Evolutionary conservation across 2,888 invertebrate species (phyloP), one percentile per base, ranked within the genome.

Genomic region (Macrosoma leucophasiata): DNA sequence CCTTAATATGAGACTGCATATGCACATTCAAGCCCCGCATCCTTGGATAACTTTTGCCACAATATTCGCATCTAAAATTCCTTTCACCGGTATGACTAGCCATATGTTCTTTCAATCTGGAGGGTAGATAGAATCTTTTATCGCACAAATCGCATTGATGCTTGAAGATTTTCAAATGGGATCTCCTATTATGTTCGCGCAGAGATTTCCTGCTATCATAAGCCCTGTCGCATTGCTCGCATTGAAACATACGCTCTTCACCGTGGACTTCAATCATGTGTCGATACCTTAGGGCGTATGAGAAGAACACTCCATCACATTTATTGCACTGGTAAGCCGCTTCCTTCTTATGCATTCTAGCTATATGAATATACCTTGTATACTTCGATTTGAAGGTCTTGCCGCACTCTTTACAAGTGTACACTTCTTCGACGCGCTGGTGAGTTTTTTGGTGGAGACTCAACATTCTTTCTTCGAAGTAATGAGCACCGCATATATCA

Each of bases 101-200:
- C 72, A 79, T 74, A 17, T 82, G 82, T 15, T 82, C 81, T 12
- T 70, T 72, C 20, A 82, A 48, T 4, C 75, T 43, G 0, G 78
- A 78, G 0, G 84, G 85, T 0, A 78, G 48, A 21, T 84, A 85
- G 44, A 86, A 87, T 4, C 84, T 68, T 36, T 85, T 81, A 2
- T 85, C 82, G 22, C 88, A 88, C 29, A 84, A 44, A 31, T 85
- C 84, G 39, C 87, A 87, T 30, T 84, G 77, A 22, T 86, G 86
- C 28, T 71, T 68, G 2, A 79, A 71, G 3, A 79, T 67, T 43
- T 78, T 75, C 19, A 79, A 49, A 44, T 79, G 79, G 9, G 60
- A 62, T 10, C 81, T 33, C 2, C 78, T 50, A 4, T 70, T 72
- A 23, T 86, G 85, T 31, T 82, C 76, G 0, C 76, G 43, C 0